A percentile compares a stretch with the other conserved stretches of the same genome.
Evolutionary conservation across 2,113 vertebrate species (phyloP).

Genomic region (Xiphophorus hellerii): DNA sequence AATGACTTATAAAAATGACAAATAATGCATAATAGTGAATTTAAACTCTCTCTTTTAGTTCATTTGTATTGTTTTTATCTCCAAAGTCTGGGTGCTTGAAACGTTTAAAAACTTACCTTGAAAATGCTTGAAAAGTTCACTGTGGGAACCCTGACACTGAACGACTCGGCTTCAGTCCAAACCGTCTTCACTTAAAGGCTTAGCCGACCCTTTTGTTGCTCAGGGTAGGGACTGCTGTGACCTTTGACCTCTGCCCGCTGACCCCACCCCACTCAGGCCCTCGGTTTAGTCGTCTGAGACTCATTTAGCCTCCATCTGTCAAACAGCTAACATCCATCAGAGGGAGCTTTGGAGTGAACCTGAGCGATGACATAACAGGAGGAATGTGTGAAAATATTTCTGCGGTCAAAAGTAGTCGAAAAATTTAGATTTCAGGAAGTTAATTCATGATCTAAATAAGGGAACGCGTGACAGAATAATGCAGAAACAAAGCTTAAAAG

Average conservation of each 20-base stretch:
- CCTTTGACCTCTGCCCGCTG: conserved; percentile 48
- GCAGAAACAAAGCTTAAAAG: too few species aligned
- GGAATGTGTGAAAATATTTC: conserved; percentile 17
- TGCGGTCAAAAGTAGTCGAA: background rate
- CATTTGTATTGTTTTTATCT: too few species aligned
- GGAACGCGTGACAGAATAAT: background rate
- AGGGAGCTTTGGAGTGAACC: conserved; percentile 10
- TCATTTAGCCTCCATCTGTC: conserved; percentile 31
- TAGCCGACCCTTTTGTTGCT: conserved; percentile 60
- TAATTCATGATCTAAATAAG: background rate
- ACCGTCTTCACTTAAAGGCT: conserved; percentile 45
- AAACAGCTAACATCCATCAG: conserved; percentile 26
- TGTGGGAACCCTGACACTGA: too few species aligned
- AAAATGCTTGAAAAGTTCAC: too few species aligned
- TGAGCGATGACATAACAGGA: conserved; percentile 15
- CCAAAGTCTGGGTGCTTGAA: too few species aligned
- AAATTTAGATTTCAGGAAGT: background rate
- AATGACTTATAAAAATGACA: too few species aligned
- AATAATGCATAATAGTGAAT: too few species aligned
- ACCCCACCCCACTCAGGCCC: conserved; percentile 54
- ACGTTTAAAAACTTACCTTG: too few species aligned
- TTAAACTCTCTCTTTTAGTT: too few species aligned
- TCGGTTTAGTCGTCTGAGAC: conserved; percentile 50
- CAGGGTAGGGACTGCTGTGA: conserved; percentile 50
- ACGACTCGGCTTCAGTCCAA: conserved; percentile 17